Conservation (phyloP, 2,113 vertebrate genomes). For the Delphinus delphis region DNA sequence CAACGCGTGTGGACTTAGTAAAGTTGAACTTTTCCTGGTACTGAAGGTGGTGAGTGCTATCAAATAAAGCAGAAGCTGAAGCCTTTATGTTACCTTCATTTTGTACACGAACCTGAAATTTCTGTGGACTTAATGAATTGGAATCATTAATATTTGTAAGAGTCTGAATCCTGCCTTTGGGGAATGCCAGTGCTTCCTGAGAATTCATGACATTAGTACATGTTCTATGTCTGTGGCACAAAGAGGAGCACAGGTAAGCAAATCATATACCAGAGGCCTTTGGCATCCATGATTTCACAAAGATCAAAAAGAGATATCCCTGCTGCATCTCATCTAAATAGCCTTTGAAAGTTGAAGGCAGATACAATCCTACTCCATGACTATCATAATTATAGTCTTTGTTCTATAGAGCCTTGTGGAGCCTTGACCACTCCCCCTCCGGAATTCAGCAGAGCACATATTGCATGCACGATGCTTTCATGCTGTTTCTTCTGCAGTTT, state of each 20-base stretch:
- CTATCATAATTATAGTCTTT: slow-evolving; percentile 1
- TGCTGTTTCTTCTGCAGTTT: background rate
- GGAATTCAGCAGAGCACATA: slow-evolving; percentile 75
- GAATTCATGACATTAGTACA: background rate
- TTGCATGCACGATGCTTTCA: background rate
- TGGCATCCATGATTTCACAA: slow-evolving; percentile 69
- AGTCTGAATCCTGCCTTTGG: background rate
- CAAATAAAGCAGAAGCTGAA: background rate
- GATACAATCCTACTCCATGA: slow-evolving; percentile 4
- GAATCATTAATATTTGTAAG: background rate
- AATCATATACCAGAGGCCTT: background rate
- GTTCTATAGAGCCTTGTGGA: background rate
- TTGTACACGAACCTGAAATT: background rate
- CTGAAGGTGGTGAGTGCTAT: background rate
- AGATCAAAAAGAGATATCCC: slow-evolving; percentile 59
- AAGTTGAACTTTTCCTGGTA: slow-evolving; percentile 52
- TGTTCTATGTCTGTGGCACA: background rate
- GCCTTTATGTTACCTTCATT: background rate
- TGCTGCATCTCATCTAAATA: slow-evolving; percentile 60
- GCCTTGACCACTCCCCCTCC: slow-evolving; percentile 68
- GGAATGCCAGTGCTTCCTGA: slow-evolving; percentile 10
- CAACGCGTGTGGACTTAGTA: background rate
- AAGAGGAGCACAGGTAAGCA: background rate
- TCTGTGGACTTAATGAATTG: background rate
- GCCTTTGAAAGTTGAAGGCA: background rate